These are phyloP conservation scores for Himantopus leucocephalus DNA, from an alignment of 2,113 vertebrate species.

Conservation along the genomic window DNA sequence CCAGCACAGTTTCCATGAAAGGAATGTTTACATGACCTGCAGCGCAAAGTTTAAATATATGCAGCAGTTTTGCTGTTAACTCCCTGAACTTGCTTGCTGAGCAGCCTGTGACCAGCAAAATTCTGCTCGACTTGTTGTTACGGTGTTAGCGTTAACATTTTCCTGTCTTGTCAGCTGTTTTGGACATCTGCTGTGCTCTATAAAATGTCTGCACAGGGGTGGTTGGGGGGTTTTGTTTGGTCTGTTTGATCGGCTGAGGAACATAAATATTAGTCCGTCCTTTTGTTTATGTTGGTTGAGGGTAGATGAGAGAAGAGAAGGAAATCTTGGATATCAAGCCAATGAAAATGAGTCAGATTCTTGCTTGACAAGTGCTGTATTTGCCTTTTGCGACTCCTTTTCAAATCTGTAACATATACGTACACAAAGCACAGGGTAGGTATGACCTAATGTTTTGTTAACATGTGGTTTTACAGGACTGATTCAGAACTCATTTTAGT, in stretches of 20 bases:
- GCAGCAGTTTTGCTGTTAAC: slow-evolving; percentile 75
- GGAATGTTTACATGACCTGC: slow-evolving; percentile 77
- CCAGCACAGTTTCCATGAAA: slow-evolving; percentile 71
- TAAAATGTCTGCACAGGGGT: slow-evolving; percentile 48
- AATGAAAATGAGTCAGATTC: slow-evolving; percentile 26
- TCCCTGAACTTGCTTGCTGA: slow-evolving; percentile 71
- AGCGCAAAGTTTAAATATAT: slow-evolving; percentile 76
- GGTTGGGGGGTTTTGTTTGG: slow-evolving; percentile 54
- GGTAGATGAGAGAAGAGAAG: slow-evolving; percentile 43
- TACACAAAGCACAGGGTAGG: not conserved
- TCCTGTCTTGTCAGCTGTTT: slow-evolving; percentile 70
- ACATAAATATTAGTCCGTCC: slow-evolving; percentile 66
- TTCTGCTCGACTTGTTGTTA: slow-evolving; percentile 39
- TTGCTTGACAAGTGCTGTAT: slow-evolving; percentile 8
- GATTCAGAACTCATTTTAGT: slow-evolving; percentile 7
- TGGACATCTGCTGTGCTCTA: slow-evolving; percentile 64
- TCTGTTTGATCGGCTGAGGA: slow-evolving; percentile 46
- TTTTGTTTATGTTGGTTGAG: slow-evolving; percentile 57
- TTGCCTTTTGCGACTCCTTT: slow-evolving; percentile 25
- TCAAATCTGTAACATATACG: not conserved
- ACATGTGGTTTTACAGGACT: not conserved
- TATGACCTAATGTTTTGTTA: slow-evolving; percentile 43
- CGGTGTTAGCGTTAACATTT: slow-evolving; percentile 46
- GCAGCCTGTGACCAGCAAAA: slow-evolving; percentile 54
- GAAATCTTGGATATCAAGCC: slow-evolving; percentile 40